Evolutionary conservation across 2,888 invertebrate species (phyloP).

Genomic region (Thysanoteuthis rhombus): DNA sequence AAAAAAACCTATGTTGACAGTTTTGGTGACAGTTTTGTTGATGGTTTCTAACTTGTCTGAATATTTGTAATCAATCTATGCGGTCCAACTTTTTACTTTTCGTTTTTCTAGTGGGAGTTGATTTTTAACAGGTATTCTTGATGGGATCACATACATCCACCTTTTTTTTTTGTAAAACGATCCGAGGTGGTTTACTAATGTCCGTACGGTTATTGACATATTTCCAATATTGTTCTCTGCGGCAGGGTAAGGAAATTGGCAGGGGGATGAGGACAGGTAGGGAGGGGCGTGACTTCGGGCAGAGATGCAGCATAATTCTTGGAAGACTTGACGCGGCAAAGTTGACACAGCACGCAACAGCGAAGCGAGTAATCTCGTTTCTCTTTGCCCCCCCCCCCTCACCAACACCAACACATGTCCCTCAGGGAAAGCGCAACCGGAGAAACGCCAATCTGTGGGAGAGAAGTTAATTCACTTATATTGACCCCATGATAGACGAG

Average conservation of each 20-base stretch:
- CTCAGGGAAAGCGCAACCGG: not conserved
- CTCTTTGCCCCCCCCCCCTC: not conserved
- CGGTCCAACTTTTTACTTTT: too few species aligned
- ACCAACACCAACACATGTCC: not conserved
- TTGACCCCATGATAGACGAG: not conserved
- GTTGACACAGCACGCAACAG: not conserved
- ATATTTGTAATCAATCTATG: too few species aligned
- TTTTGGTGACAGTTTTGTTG: too few species aligned
- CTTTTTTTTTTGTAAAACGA: not conserved
- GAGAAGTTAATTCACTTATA: not conserved
- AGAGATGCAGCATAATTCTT: not conserved
- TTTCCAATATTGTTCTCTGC: too few species aligned
- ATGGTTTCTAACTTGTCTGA: too few species aligned
- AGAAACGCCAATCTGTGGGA: not conserved
- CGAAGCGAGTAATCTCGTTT: not conserved
- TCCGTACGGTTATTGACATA: not conserved
- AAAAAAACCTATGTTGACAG: too few species aligned
- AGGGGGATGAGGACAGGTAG: too few species aligned
- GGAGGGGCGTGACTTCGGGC: too few species aligned
- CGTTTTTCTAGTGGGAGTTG: too few species aligned
- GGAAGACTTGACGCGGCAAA: not conserved
- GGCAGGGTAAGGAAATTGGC: too few species aligned
- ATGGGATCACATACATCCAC: not conserved
- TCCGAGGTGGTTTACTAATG: not conserved
- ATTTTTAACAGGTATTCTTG: not conserved